Evolutionary conservation across 2,797 vertebrate species (phyloP).

Genomic region (Artibeus jamaicensis): DNA sequence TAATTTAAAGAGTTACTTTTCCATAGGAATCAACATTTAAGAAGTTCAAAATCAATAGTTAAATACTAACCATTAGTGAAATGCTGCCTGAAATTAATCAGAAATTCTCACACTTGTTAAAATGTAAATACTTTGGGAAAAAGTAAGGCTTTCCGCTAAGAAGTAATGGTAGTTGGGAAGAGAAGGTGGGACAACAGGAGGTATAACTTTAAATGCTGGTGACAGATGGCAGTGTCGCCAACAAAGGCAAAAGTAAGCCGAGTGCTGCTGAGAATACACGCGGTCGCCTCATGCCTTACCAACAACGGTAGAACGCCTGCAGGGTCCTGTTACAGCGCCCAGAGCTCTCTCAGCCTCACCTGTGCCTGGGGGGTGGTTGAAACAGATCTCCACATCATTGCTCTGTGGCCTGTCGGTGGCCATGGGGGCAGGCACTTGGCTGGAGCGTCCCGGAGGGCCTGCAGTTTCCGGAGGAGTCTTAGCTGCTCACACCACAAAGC

Average conservation of each 20-base stretch:
- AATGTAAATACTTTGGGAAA: not conserved
- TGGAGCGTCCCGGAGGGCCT: not conserved
- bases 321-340: too few species aligned
- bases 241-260: not conserved
- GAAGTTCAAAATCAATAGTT: not conserved
- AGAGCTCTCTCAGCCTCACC: fast-evolving
- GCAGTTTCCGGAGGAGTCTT: not conserved
- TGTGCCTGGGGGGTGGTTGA: too few species aligned
- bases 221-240: not conserved
- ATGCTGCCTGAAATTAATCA: not conserved
- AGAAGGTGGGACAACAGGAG: not conserved
- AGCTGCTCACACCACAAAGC: not conserved
- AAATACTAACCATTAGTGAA: not conserved
- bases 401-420: not conserved
- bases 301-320: fast-evolving
- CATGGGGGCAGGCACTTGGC: fast-evolving
- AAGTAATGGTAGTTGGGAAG: not conserved
- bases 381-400: not conserved
- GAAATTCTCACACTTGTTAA: not conserved
- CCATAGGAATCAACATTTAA: not conserved
- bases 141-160: not conserved
- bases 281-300: not conserved
- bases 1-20: slow-evolving; percentile 18
- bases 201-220: not conserved
- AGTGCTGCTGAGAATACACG: not conserved